Conservation (phyloP, 2,888 invertebrate genomes). For the Drosophila stalkeri region DNA sequence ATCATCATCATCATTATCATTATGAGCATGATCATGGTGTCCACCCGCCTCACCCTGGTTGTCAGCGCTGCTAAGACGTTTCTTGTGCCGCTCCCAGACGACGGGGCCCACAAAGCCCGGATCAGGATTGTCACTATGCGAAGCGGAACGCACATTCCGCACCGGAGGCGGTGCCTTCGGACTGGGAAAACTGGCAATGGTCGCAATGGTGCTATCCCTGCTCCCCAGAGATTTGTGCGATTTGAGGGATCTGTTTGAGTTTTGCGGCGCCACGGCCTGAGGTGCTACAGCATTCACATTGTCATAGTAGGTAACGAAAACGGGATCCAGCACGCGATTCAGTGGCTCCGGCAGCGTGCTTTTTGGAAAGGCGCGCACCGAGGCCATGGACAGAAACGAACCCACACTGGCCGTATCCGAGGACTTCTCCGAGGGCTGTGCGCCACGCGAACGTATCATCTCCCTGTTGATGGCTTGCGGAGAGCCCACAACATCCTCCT, state of each 20-base stretch:
- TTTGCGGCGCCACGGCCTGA: conserved; percentile 37
- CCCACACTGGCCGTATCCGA: conserved; percentile 88
- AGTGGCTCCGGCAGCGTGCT: conserved; percentile 91
- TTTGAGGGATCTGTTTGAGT: conserved; percentile 62
- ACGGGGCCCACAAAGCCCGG: conserved; percentile 93
- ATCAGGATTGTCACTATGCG: conserved; percentile 91
- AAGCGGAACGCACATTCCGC: conserved; percentile 85
- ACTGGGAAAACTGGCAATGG: conserved; percentile 77
- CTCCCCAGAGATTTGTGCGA: conserved; percentile 60
- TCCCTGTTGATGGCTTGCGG: conserved; percentile 83
- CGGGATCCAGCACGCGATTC: conserved; percentile 91
- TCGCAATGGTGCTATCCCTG: conserved; percentile 71
- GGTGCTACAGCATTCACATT: conserved; percentile 82
- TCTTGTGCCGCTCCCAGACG: conserved; percentile 93
- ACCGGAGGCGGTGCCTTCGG: conserved; percentile 78
- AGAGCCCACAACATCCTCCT: conserved; percentile 61
- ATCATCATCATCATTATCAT: conserved; percentile 64
- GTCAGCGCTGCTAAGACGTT: conserved; percentile 86
- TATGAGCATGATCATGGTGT: conserved; percentile 51
- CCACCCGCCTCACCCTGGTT: conserved; percentile 75
- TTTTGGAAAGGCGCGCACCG: conserved; percentile 93
- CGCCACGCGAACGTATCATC: conserved; percentile 71
- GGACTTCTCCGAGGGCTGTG: conserved; percentile 81
- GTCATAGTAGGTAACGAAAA: conserved; percentile 90
- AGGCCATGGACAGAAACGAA: conserved; percentile 94